phyloP scores from a whole-genome alignment of 2,113 vertebrate genomes.

The Plectropomus leopardus region DNA sequence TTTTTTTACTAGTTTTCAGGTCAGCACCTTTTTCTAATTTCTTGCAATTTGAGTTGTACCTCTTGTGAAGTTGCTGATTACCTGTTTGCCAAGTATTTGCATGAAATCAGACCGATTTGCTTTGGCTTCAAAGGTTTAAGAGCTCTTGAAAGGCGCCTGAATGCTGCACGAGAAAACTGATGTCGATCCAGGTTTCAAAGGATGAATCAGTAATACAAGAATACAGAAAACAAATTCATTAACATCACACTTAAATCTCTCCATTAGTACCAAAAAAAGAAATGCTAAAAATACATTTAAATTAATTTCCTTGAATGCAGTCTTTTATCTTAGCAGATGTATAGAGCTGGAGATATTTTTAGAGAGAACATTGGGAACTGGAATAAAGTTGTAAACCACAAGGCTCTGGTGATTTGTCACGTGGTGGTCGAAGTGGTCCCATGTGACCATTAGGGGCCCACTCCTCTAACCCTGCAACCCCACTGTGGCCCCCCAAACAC shows the following conservation, averaged over 20 bases:
- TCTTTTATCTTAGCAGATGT: conserved; percentile 26
- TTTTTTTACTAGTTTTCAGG: too few relatives aligned
- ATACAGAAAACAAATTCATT: neutral
- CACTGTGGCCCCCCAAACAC: conserved; percentile 3
- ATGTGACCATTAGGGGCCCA: conserved; percentile 16
- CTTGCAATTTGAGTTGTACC: too few relatives aligned
- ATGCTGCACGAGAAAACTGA: too few relatives aligned
- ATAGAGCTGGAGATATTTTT: conserved; percentile 53
- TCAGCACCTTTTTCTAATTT: too few relatives aligned
- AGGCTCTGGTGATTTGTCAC: conserved; percentile 50
- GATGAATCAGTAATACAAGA: neutral
- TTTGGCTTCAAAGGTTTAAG: too few relatives aligned
- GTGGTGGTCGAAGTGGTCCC: conserved; percentile 49
- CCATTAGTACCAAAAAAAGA: neutral
- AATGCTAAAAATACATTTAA: neutral
- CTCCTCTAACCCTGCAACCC: conserved; percentile 3
- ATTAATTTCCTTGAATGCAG: neutral
- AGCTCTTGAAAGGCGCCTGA: too few relatives aligned
- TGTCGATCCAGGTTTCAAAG: too few relatives aligned
- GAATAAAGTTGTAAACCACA: conserved; percentile 52
- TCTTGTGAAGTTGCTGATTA: too few relatives aligned
- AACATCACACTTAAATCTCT: neutral
- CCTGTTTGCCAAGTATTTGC: too few relatives aligned
- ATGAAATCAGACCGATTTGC: too few relatives aligned
- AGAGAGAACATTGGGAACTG: conserved; percentile 46